Percentiles rank a stretch among this genome's conserved stretches.
phyloP scores from a whole-genome alignment of 1,140 invertebrate genomes.

The Lepidotrigona ventralis region DNA sequence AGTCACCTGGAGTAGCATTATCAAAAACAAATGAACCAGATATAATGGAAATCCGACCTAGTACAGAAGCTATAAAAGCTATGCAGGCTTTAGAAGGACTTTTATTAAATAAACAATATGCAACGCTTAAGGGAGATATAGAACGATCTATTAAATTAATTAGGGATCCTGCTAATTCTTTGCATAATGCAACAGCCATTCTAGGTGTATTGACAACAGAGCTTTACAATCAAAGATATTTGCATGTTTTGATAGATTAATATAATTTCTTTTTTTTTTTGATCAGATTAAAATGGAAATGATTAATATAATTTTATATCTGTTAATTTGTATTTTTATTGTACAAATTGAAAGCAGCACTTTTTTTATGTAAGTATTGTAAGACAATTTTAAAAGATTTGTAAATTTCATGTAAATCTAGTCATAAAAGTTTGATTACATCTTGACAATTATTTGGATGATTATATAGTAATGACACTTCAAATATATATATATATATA shows the following conservation, averaged over 20 bases:
- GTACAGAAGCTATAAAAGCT: slow-evolving; percentile 77
- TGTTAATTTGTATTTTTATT: slow-evolving; percentile 26
- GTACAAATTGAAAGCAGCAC: not conserved
- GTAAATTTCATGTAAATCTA: slow-evolving; percentile 9
- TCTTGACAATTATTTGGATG: not conserved
- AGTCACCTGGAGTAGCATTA: slow-evolving; percentile 71
- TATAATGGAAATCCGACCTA: slow-evolving; percentile 75
- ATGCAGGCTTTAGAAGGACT: slow-evolving; percentile 78
- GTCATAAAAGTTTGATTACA: slow-evolving; percentile 1
- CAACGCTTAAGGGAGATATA: slow-evolving; percentile 75
- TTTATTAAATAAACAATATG: slow-evolving; percentile 76
- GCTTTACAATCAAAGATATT: slow-evolving; percentile 77
- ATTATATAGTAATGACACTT: not conserved
- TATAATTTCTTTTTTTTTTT: not conserved
- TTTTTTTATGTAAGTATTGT: slow-evolving; percentile 6
- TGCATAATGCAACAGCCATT: slow-evolving; percentile 77
- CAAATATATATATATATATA: not conserved
- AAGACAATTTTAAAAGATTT: not conserved
- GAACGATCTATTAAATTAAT: slow-evolving; percentile 77
- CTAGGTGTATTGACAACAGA: slow-evolving; percentile 72
- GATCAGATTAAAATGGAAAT: not conserved
- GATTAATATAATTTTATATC: not conserved
- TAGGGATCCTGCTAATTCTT: slow-evolving; percentile 79
- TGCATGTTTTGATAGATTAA: slow-evolving; percentile 77
- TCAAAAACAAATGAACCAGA: slow-evolving; percentile 63